A percentile compares a stretch with the other conserved stretches of the same genome.
Evolutionary conservation across 2,113 vertebrate genomes (phyloP).

Genomic region (Haplochromis vanheusdeni): DNA sequence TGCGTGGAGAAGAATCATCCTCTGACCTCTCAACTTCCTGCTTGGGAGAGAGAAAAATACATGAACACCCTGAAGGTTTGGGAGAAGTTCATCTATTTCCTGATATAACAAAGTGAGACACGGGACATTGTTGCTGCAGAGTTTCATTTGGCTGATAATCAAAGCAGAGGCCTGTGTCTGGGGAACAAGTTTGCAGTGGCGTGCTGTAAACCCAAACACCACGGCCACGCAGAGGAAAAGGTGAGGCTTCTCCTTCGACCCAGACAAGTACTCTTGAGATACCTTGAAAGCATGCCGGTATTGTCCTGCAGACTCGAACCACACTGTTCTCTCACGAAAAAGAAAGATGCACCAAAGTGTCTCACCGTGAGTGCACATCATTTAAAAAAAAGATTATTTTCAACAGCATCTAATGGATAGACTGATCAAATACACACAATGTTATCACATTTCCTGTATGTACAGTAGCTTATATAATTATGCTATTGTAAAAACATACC

Average conservation of each 20-base stretch:
- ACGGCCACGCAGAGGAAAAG: slow-evolving; percentile 42
- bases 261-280: slow-evolving; percentile 12
- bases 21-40: slow-evolving; percentile 41
- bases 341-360: neutral
- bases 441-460: neutral
- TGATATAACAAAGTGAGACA: slow-evolving; percentile 54
- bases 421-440: neutral
- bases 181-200: slow-evolving; percentile 18
- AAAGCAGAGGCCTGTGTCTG: slow-evolving; percentile 32
- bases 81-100: slow-evolving; percentile 63
- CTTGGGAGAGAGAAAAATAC: slow-evolving; percentile 37
- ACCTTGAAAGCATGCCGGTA: slow-evolving; percentile 34
- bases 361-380: neutral
- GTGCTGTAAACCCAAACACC: slow-evolving; percentile 33
- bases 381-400: neutral
- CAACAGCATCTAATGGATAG: neutral
- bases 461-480: neutral
- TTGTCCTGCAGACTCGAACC: slow-evolving; percentile 11
- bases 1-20: slow-evolving; percentile 2
- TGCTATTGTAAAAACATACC: neutral
- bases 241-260: slow-evolving; percentile 42
- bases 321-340: neutral
- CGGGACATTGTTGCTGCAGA: slow-evolving; percentile 19
- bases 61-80: slow-evolving; percentile 38
- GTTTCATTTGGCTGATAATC: slow-evolving; percentile 47